Evolutionary conservation across 2,113 vertebrate species (phyloP), one percentile per base, ranked within the genome.

Genomic region (Ovis canadensis): DNA sequence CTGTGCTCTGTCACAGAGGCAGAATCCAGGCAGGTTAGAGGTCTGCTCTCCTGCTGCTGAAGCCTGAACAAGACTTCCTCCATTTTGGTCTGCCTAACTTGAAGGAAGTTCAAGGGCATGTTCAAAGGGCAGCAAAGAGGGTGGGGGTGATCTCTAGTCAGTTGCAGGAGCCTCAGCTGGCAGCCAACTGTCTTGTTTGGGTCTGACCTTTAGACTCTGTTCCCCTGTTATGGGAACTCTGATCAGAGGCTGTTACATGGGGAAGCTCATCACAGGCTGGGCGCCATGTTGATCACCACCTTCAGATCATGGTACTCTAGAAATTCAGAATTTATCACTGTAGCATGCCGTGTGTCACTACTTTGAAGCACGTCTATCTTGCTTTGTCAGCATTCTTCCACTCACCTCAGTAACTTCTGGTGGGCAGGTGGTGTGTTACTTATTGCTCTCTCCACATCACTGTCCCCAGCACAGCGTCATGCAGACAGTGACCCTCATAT

Each of bases 211-310:
- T 6, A 45, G 74, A 10, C 14, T 93, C 45, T 43, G 1, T 27
- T 12, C 45, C 60, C 36, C 5, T 57, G 43, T 88, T 57, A 52
- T 43, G 0, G 19, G 17, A 59, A 48, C 50, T 59, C 36, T 5
- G 2, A n/a, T 8, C 3, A 27, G 40, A 64, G 29, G 6, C 36
- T 82, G 3, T 64, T 82, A 48, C 12, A 15, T 54, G 48, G 40
- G 77, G 57, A 67, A 45, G 62, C n/a, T 67, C 27, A 29, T 71
- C 67, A 25, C 52, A 83, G 29, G 17, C n/a, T 15, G 55, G 80
- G 52, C 23, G 27, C 21, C 3, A 0, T 8, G 5, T 17, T 36
- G 23, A 62, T 54, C 64, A 52, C 83, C 17, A 16, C 1, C 33
- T 55, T 77, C 59, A 88, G 2, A 3, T 12, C 48, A 33, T 2